phyloP scores from a whole-genome alignment of 1,140 invertebrate species.

The Eulimnadia texana region DNA sequence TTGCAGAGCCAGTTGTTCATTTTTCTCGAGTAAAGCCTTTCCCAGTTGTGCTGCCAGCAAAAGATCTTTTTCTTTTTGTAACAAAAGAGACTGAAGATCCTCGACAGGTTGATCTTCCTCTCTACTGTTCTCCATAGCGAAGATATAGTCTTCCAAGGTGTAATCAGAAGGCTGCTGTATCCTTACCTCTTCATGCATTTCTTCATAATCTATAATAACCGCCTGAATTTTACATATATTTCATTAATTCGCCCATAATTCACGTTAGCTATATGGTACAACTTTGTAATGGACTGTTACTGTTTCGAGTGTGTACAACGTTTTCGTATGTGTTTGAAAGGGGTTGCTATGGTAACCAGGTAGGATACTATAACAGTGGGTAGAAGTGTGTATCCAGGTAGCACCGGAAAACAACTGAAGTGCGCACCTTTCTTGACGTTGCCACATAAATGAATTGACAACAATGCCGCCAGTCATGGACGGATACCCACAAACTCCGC shows the following conservation, averaged over 20 bases:
- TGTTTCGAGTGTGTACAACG: too few relatives aligned
- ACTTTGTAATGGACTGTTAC: too few relatives aligned
- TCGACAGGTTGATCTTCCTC: conserved; percentile 23
- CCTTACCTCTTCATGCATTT: neutral
- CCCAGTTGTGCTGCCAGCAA: conserved; percentile 85
- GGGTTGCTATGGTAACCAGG: neutral
- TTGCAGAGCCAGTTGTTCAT: conserved; percentile 74
- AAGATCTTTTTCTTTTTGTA: conserved; percentile 83
- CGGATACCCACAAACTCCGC: neutral
- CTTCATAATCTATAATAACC: neutral
- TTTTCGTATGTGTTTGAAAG: too few relatives aligned
- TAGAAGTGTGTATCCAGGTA: neutral
- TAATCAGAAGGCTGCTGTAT: neutral
- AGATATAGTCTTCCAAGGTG: conserved; percentile 38
- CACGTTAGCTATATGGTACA: neutral
- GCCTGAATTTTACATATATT: neutral
- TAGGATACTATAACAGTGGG: neutral
- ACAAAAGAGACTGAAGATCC: conserved; percentile 66
- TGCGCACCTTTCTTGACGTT: neutral
- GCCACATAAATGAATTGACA: neutral
- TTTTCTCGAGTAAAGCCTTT: conserved; percentile 84
- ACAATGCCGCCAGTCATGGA: neutral
- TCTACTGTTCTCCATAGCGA: conserved; percentile 35
- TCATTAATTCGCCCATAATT: neutral
- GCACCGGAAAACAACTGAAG: neutral